phyloP scores from a whole-genome alignment of 2,888 invertebrate genomes.

The Drosophila gaucha region DNA sequence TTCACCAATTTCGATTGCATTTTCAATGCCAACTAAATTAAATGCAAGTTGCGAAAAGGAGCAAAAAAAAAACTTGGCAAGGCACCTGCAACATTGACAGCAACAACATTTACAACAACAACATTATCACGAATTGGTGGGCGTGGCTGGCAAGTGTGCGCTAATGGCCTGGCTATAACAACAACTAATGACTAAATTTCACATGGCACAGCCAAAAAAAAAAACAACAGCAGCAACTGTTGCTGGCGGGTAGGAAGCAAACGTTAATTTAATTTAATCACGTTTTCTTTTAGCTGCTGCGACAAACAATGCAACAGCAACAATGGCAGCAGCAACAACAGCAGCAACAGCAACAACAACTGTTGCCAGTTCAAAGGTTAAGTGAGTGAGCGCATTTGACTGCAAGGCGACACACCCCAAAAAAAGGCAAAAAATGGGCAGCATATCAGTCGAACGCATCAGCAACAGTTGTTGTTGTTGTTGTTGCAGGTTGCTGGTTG shows the following conservation, averaged over 20 bases:
- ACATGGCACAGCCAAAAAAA: constrained; percentile 47
- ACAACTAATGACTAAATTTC: constrained; percentile 78
- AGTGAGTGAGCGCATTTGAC: constrained; percentile 79
- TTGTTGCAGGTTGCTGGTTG: constrained; percentile 48
- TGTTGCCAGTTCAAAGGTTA: constrained; percentile 76
- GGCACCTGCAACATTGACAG: constrained; percentile 31
- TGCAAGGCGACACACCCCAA: constrained; percentile 73
- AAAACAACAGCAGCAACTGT: constrained; percentile 18
- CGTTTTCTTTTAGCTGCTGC: constrained; percentile 62
- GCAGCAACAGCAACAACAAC: constrained; percentile 37
- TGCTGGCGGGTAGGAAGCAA: constrained; percentile 68
- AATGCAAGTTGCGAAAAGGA: constrained; percentile 24
- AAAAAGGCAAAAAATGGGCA: constrained; percentile 44
- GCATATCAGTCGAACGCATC: constrained; percentile 70
- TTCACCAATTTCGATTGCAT: constrained; percentile 30
- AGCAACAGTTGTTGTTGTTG: constrained; percentile 58
- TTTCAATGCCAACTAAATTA: constrained; percentile 62
- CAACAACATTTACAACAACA: constrained; percentile 32
- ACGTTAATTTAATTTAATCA: constrained; percentile 79
- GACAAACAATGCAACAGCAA: constrained; percentile 61
- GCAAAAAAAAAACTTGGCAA: constrained; percentile 10
- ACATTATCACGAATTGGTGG: constrained; percentile 50
- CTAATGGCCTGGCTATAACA: constrained; percentile 70
- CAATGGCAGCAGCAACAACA: constrained; percentile 16
- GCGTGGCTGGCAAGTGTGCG: constrained; percentile 70